Evolutionary conservation across 2,888 invertebrate species (phyloP).

Genomic region (Andrena marginata): DNA sequence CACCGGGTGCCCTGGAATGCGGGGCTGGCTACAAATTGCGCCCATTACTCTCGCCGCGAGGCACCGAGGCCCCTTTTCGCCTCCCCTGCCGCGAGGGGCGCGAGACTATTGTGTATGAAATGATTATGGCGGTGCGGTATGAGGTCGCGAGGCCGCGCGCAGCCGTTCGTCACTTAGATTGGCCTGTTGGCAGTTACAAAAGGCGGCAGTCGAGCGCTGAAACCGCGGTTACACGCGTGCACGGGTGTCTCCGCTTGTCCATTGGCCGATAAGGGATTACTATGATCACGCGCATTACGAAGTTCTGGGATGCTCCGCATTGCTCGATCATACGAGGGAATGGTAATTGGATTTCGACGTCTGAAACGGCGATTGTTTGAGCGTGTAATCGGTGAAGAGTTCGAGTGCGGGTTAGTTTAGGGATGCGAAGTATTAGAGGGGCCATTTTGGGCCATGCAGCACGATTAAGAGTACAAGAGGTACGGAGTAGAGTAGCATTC

Average conservation of each 20-base stretch:
- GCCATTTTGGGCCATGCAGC: no score
- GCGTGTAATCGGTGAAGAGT: background rate
- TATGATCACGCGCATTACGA: constrained; percentile 17
- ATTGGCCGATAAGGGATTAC: constrained; percentile 41
- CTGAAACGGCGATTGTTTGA: background rate
- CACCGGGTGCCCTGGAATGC: constrained; percentile 74
- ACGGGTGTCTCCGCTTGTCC: constrained; percentile 8
- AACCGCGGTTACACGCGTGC: constrained; percentile 58
- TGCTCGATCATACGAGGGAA: constrained; percentile 9
- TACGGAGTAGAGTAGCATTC: no score
- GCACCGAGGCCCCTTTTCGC: constrained; percentile 57
- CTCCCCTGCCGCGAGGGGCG: constrained; percentile 54
- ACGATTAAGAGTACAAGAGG: no score
- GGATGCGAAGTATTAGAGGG: background rate
- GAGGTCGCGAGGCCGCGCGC: constrained; percentile 80
- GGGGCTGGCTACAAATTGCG: constrained; percentile 81
- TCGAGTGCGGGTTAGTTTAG: background rate
- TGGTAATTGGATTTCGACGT: background rate
- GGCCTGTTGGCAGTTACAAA: constrained; percentile 80
- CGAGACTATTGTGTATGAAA: constrained; percentile 82
- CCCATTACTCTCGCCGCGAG: constrained; percentile 82
- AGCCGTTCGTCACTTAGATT: constrained; percentile 83
- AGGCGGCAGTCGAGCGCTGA: constrained; percentile 64
- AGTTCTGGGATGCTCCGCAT: constrained; percentile 11
- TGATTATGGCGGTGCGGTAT: constrained; percentile 82